These are phyloP conservation scores for Drosophila mimica DNA, from an alignment of 2,888 invertebrate genomes.

Conservation along the genomic window DNA sequence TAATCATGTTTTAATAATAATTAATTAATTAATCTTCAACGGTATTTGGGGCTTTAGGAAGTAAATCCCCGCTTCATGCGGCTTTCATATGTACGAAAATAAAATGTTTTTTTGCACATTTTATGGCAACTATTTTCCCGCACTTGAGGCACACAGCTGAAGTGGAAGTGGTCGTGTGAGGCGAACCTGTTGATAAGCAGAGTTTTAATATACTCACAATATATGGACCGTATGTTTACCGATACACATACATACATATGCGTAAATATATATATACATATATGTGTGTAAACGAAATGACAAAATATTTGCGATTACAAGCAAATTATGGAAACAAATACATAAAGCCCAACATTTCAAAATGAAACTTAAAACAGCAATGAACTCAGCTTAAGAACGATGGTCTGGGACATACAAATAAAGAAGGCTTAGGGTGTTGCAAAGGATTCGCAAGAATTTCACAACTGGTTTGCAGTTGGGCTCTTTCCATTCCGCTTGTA, in stretches of 20 bases:
- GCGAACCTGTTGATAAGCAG: slow-evolving; percentile 73
- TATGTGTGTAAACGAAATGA: slow-evolving; percentile 1
- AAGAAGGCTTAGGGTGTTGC: slow-evolving; percentile 2
- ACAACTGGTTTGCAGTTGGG: slow-evolving; percentile 28
- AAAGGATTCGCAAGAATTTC: slow-evolving; percentile 35
- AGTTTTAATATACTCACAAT: slow-evolving; percentile 76
- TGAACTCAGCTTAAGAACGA: slow-evolving; percentile 10
- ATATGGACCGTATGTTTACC: slow-evolving; percentile 47
- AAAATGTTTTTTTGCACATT: slow-evolving; percentile 27
- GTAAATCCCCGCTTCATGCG: slow-evolving; percentile 16
- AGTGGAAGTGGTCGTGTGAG: slow-evolving; percentile 40
- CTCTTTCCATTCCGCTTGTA: slow-evolving; percentile 36
- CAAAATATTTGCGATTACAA: slow-evolving; percentile 39
- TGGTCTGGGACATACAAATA: background rate
- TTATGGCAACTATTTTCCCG: slow-evolving; percentile 41
- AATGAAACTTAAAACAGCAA: slow-evolving; percentile 19
- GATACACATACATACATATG: slow-evolving; percentile 12
- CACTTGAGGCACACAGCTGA: slow-evolving; percentile 31
- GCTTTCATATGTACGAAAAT: slow-evolving; percentile 5
- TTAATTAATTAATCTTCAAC: background rate
- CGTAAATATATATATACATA: slow-evolving; percentile 10
- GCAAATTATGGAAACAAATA: slow-evolving; percentile 19
- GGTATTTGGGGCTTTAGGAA: slow-evolving; percentile 9
- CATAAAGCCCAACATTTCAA: slow-evolving; percentile 36
- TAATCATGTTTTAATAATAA: background rate